These are phyloP conservation scores for Plecotus auritus DNA, from an alignment of 2,113 vertebrate genomes.

Conservation along the genomic window DNA sequence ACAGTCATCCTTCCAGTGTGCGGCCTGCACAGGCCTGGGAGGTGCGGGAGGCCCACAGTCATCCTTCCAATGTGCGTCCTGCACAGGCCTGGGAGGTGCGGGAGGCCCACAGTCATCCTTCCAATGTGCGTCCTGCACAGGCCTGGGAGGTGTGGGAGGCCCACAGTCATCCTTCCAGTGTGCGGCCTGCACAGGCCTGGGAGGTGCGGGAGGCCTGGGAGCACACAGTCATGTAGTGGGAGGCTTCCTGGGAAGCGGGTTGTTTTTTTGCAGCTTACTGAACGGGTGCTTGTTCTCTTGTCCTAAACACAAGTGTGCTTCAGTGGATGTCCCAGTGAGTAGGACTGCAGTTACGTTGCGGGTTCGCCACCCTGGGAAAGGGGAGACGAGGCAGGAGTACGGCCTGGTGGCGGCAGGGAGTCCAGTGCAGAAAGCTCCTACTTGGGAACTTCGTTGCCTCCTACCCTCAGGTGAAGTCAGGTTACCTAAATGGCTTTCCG, in stretches of 20 bases:
- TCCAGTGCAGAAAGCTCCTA: not conserved
- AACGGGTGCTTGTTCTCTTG: not conserved
- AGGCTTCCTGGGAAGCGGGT: not conserved
- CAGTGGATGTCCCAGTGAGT: not conserved
- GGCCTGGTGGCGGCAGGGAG: not conserved
- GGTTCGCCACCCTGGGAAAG: not conserved
- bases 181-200: no score
- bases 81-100: no score
- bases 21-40: no score
- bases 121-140: no score
- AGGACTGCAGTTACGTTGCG: not conserved
- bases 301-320: not conserved
- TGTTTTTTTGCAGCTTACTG: not conserved
- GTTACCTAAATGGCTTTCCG: not conserved
- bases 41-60: no score
- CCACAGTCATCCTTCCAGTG: no score
- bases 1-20: no score
- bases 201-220: not conserved
- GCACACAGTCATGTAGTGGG: no score
- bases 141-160: no score
- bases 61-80: no score
- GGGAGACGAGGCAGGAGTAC: not conserved
- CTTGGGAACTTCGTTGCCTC: not conserved
- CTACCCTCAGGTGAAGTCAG: not conserved
- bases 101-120: no score